phyloP scores from a whole-genome alignment of 1,140 invertebrate genomes.

The Polypedilum vanderplanki region DNA sequence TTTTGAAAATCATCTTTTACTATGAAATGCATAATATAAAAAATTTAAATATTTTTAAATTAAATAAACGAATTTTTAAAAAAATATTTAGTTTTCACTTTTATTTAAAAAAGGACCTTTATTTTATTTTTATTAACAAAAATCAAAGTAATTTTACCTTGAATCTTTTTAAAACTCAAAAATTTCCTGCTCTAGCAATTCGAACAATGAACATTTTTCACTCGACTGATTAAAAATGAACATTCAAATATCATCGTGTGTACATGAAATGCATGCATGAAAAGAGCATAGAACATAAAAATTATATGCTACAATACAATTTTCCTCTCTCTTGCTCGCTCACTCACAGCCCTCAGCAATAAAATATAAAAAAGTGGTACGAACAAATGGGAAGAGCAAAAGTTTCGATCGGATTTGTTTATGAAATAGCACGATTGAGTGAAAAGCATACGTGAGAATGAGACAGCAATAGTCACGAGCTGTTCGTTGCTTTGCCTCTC shows the following conservation, averaged over 20 bases:
- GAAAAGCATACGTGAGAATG: background rate
- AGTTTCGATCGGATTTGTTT: background rate
- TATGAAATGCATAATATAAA: too few relatives aligned
- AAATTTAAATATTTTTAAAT: too few relatives aligned
- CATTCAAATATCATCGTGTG: background rate
- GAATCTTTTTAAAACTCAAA: too few relatives aligned
- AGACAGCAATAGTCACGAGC: background rate
- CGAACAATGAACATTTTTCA: background rate
- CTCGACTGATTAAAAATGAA: conserved; percentile 21
- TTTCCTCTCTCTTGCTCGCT: background rate
- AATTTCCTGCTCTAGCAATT: too few relatives aligned
- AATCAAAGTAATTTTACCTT: too few relatives aligned
- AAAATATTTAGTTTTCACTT: too few relatives aligned
- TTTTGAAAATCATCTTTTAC: too few relatives aligned
- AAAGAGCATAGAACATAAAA: conserved; percentile 3
- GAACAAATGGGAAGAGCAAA: conserved; percentile 3
- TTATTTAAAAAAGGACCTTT: too few relatives aligned
- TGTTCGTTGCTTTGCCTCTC: background rate
- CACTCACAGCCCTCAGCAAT: background rate
- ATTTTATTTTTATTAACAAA: too few relatives aligned
- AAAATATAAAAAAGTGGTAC: background rate
- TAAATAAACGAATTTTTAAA: too few relatives aligned
- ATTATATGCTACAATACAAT: background rate
- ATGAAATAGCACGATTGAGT: background rate
- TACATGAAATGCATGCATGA: conserved; percentile 2